Evolutionary conservation across 2,888 invertebrate species (phyloP).

Genomic region (Diogma glabrata): DNA sequence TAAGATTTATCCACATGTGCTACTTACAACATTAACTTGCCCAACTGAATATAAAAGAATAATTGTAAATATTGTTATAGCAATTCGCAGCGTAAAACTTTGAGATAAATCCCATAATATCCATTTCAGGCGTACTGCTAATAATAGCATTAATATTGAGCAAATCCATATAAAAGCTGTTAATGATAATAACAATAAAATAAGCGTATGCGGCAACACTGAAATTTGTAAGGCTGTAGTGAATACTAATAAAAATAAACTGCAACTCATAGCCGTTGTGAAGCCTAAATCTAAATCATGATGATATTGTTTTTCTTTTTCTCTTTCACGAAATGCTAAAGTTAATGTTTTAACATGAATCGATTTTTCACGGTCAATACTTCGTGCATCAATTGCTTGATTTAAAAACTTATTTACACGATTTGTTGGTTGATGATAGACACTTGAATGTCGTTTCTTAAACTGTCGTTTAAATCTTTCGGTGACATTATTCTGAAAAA

Average conservation of each 20-base stretch:
- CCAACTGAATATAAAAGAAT: slow-evolving; percentile 79
- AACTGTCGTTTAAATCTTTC: slow-evolving; percentile 80
- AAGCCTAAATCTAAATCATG: slow-evolving; percentile 77
- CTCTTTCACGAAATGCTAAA: slow-evolving; percentile 70
- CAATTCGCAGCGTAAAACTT: slow-evolving; percentile 69
- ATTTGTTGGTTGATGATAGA: slow-evolving; percentile 80
- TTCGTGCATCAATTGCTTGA: slow-evolving; percentile 81
- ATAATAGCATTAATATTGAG: slow-evolving; percentile 68
- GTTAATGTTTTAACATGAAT: slow-evolving; percentile 79
- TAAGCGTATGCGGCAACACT: slow-evolving; percentile 72
- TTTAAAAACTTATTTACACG: slow-evolving; percentile 86
- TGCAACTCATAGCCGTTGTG: slow-evolving; percentile 68
- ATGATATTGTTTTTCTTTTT: slow-evolving; percentile 82
- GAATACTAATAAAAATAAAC: slow-evolving; percentile 61
- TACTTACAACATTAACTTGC: slow-evolving; percentile 84
- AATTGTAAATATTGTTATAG: slow-evolving; percentile 78
- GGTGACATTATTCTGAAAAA: slow-evolving; percentile 66
- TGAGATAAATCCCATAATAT: slow-evolving; percentile 78
- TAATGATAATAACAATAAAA: slow-evolving; percentile 71
- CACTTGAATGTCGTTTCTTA: slow-evolving; percentile 77
- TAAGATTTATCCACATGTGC: not conserved
- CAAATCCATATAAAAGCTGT: slow-evolving; percentile 87
- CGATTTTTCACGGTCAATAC: slow-evolving; percentile 81
- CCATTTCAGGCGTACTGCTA: slow-evolving; percentile 72
- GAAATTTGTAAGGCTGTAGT: slow-evolving; percentile 60